These are phyloP conservation scores for Petroica traversi DNA, from an alignment of 2,113 vertebrate genomes.

Conservation along the genomic window DNA sequence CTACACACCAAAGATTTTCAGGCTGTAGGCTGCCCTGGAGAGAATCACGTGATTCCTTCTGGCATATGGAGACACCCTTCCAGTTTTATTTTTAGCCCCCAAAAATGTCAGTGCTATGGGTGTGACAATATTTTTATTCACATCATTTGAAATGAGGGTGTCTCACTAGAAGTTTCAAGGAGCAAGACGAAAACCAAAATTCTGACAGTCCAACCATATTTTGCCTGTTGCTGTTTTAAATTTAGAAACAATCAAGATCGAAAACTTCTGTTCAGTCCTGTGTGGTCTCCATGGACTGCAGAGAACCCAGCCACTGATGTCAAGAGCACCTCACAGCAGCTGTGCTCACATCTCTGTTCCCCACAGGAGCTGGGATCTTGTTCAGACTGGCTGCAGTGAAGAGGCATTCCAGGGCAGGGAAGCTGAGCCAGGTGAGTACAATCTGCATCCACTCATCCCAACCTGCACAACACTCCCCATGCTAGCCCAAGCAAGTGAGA, in stretches of 20 bases:
- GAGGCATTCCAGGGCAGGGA: background rate
- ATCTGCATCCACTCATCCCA: background rate
- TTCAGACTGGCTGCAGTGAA: background rate
- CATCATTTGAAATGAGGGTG: background rate
- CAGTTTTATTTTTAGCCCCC: background rate
- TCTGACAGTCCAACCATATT: background rate
- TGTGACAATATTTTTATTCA: background rate
- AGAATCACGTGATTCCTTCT: background rate
- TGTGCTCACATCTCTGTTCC: background rate
- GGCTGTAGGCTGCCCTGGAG: background rate
- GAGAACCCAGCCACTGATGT: background rate
- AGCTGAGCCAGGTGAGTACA: background rate
- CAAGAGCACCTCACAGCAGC: background rate
- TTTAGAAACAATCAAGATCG: background rate
- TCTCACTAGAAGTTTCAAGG: background rate
- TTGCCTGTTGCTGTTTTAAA: background rate
- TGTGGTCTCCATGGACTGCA: background rate
- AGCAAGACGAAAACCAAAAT: background rate
- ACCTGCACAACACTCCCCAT: background rate
- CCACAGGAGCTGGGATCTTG: background rate
- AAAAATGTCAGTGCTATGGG: background rate
- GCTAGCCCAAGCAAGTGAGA: constrained; percentile 23
- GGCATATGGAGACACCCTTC: background rate
- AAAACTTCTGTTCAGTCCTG: background rate
- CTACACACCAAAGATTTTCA: background rate